Conservation (phyloP, 2,888 invertebrate species). For the Amblyteles armatorius region DNA sequence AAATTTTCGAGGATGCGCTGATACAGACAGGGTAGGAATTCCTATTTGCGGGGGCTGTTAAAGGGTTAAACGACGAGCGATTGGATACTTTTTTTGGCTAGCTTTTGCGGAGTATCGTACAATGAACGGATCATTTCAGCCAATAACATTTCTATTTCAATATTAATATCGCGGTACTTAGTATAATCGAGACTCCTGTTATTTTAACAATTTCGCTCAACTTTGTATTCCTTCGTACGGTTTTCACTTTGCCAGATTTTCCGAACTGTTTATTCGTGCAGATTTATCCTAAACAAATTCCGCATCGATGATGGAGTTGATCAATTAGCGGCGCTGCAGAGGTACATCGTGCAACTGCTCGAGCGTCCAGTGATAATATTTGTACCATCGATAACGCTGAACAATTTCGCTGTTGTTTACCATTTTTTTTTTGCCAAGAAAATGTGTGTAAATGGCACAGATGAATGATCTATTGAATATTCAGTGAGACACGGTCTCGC, state of each 20-base stretch:
- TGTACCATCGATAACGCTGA: too few relatives aligned
- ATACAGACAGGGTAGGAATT: not conserved
- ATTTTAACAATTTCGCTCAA: not conserved
- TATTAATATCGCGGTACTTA: not conserved
- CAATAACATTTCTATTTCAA: not conserved
- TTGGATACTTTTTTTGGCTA: not conserved
- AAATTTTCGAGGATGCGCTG: not conserved
- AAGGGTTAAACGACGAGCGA: not conserved
- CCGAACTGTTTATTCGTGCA: not conserved
- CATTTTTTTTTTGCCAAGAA: too few relatives aligned
- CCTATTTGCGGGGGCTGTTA: not conserved
- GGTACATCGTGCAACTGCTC: not conserved
- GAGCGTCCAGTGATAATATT: not conserved
- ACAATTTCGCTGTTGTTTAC: too few relatives aligned
- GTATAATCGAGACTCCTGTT: not conserved
- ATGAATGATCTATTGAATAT: too few relatives aligned
- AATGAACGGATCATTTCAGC: not conserved
- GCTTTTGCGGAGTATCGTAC: not conserved
- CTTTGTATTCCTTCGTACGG: not conserved
- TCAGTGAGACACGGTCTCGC: too few relatives aligned
- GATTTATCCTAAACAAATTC: not conserved
- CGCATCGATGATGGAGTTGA: not conserved
- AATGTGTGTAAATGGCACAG: too few relatives aligned
- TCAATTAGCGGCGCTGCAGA: not conserved
- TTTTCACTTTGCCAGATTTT: not conserved